A percentile compares a stretch with the other conserved stretches of the same genome.
These are phyloP conservation scores for Salticus scenicus DNA, from an alignment of 2,888 invertebrate genomes.

Conservation along the genomic window DNA sequence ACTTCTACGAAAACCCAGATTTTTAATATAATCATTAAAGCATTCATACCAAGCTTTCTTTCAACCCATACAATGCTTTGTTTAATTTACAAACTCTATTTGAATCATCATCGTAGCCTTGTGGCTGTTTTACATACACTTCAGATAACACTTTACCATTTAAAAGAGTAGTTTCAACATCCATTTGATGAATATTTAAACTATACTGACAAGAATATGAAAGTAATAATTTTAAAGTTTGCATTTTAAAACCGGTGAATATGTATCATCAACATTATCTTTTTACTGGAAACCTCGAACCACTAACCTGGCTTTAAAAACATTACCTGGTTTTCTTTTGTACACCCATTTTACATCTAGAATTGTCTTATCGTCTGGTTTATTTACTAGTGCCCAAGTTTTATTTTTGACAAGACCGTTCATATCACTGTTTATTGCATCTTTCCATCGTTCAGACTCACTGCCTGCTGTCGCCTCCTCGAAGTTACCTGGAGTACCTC, in stretches of 20 bases:
- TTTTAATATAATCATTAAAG: not conserved
- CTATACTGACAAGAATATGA: no score
- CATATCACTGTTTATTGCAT: not conserved
- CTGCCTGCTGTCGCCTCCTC: not conserved
- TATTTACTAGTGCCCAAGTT: not conserved
- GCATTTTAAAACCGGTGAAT: no score
- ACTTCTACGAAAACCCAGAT: not conserved
- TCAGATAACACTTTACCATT: not conserved
- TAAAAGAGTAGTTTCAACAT: not conserved
- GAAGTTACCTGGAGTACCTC: not conserved
- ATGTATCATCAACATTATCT: no score
- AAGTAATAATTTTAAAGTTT: no score
- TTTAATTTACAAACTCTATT: no score
- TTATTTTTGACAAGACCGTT: not conserved
- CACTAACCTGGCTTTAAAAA: not conserved
- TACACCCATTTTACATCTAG: not conserved
- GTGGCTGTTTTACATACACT: not conserved
- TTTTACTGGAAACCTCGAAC: no score
- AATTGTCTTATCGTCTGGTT: not conserved
- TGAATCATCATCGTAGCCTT: not conserved
- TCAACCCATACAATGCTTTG: constrained; percentile 2
- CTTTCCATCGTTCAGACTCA: not conserved
- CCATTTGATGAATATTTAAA: not conserved
- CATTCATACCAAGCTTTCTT: not conserved
- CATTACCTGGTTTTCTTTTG: not conserved